A percentile compares a stretch with the other conserved stretches of the same genome.
These are phyloP conservation scores for Grallaria varia DNA, from an alignment of 2,113 vertebrate genomes.

Conservation along the genomic window DNA sequence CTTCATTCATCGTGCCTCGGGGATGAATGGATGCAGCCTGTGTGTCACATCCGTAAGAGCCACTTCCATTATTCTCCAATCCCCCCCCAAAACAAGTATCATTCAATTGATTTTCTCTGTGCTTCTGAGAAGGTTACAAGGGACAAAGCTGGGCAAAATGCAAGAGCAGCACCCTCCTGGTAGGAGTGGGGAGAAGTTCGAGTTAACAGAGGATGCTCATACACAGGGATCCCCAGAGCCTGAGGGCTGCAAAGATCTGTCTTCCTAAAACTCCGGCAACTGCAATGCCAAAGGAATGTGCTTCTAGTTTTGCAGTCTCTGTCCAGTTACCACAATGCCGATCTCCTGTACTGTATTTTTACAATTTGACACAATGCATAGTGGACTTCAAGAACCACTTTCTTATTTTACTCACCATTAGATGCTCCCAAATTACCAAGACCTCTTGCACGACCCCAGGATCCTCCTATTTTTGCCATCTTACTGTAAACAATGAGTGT, in stretches of 20 bases:
- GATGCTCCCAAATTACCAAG: background rate
- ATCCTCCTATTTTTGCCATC: background rate
- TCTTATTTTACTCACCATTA: background rate
- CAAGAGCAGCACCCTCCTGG: background rate
- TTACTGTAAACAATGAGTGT: background rate
- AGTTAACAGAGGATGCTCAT: background rate
- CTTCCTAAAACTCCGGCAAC: background rate
- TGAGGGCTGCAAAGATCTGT: background rate
- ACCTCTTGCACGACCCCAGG: background rate
- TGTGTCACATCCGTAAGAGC: constrained; percentile 3
- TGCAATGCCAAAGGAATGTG: background rate
- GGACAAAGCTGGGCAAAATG: background rate
- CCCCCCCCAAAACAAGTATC: constrained; percentile 12
- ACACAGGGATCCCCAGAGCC: background rate
- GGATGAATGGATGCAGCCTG: constrained; percentile 47
- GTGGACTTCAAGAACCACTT: background rate
- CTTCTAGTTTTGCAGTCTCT: background rate
- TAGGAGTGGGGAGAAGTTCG: background rate
- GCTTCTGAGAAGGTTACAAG: background rate
- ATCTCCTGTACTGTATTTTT: background rate
- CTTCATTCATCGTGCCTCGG: constrained; percentile 53
- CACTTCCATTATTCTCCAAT: constrained; percentile 44
- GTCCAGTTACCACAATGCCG: background rate
- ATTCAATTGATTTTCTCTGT: constrained; percentile 22
- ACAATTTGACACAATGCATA: background rate